phyloP scores from a whole-genome alignment of 2,113 vertebrate species.

The Anolis carolinensis region DNA sequence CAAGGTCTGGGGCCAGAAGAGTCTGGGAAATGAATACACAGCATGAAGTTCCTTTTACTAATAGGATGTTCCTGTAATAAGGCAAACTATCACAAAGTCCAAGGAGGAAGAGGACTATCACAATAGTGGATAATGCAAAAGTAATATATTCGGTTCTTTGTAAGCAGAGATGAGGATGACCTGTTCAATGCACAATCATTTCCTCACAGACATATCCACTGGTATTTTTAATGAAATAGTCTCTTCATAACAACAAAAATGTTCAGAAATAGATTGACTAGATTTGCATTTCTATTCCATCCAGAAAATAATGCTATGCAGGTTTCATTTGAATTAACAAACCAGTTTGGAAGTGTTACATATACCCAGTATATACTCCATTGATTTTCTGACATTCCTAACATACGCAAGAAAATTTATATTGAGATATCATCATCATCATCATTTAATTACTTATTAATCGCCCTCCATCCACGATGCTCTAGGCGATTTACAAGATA shows the following conservation, averaged over 20 bases:
- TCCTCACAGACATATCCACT: background rate
- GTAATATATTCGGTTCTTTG: background rate
- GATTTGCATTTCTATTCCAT: background rate
- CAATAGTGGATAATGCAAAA: background rate
- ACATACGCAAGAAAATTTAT: background rate
- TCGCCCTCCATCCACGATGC: no score
- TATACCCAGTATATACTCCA: background rate
- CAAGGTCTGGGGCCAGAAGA: background rate
- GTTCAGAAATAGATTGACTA: constrained; percentile 9
- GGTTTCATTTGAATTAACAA: constrained; percentile 14
- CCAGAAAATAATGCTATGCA: background rate
- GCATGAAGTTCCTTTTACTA: background rate
- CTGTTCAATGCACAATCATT: background rate
- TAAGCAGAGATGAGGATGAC: background rate
- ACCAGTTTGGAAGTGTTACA: background rate
- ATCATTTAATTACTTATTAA: no score
- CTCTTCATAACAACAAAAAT: background rate
- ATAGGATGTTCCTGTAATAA: background rate
- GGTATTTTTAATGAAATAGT: background rate
- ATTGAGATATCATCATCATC: no score
- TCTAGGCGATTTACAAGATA: no score
- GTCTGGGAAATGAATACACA: background rate
- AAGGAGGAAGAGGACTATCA: background rate
- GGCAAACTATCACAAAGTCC: background rate
- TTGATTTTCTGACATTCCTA: constrained; percentile 37